These are phyloP conservation scores for Petromus typicus DNA, from an alignment of 2,113 vertebrate genomes.

Conservation along the genomic window DNA sequence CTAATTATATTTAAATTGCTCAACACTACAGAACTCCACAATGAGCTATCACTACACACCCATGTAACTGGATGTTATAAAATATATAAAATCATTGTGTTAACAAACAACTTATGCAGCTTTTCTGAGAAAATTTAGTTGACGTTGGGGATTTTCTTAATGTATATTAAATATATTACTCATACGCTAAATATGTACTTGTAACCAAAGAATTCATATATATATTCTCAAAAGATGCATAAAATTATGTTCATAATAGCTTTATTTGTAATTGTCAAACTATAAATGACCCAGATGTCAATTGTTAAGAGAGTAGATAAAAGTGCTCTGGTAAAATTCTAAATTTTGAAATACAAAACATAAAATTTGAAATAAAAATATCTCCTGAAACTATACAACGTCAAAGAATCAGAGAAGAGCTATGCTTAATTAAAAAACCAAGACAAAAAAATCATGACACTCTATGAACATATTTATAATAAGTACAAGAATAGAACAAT, in stretches of 20 bases:
- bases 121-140: conserved; percentile 16
- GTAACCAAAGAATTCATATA: not conserved
- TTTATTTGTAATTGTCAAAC: not conserved
- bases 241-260: not conserved
- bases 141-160: not conserved
- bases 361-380: not conserved
- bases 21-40: not conserved
- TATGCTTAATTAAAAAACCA: not conserved
- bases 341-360: not conserved
- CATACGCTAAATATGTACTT: conserved; percentile 43
- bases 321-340: not conserved
- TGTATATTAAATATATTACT: conserved; percentile 25
- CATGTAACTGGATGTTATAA: not conserved
- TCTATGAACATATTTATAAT: not conserved
- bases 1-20: not conserved
- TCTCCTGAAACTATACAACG: not conserved
- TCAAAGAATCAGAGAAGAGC: not conserved
- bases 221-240: not conserved
- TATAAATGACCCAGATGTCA: conserved; percentile 1
- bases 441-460: not conserved
- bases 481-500: not conserved
- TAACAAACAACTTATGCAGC: not conserved
- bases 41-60: not conserved
- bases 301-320: not conserved
- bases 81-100: not conserved